Evolutionary conservation across 2,113 vertebrate genomes (phyloP).

Genomic region (Bos taurus): DNA sequence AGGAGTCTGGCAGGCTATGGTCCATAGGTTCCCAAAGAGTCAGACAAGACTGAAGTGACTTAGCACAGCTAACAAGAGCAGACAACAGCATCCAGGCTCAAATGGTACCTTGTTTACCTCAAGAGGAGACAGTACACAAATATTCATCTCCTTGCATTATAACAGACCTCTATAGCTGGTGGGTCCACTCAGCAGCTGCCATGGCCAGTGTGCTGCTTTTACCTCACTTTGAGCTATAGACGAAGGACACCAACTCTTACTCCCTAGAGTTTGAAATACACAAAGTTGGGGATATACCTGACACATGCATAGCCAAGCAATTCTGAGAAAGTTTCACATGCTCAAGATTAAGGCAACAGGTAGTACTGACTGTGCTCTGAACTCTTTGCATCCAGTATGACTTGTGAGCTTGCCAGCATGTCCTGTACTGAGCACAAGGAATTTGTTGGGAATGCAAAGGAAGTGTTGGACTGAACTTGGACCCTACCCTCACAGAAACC

Average conservation of each 20-base stretch:
- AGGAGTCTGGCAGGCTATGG: background rate
- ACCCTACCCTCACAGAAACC: background rate
- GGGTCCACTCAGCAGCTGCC: background rate
- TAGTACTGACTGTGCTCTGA: background rate
- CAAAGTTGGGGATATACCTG: background rate
- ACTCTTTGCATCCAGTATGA: background rate
- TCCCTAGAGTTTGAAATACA: background rate
- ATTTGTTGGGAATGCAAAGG: background rate
- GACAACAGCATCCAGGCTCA: background rate
- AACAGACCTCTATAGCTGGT: background rate
- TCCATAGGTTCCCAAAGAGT: background rate
- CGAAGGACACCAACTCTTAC: background rate
- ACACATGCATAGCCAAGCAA: background rate
- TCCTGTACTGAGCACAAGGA: too few species aligned
- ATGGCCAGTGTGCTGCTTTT: fast-evolving
- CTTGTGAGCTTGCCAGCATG: background rate
- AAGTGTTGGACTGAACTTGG: background rate
- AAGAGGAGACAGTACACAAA: background rate
- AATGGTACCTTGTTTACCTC: background rate
- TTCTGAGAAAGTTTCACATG: background rate
- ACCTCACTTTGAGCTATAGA: background rate
- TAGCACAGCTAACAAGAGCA: background rate
- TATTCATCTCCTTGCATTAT: background rate
- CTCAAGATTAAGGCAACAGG: background rate
- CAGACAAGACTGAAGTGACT: background rate